Evolutionary conservation across 2,113 vertebrate species (phyloP).

Genomic region (Lota lota): DNA sequence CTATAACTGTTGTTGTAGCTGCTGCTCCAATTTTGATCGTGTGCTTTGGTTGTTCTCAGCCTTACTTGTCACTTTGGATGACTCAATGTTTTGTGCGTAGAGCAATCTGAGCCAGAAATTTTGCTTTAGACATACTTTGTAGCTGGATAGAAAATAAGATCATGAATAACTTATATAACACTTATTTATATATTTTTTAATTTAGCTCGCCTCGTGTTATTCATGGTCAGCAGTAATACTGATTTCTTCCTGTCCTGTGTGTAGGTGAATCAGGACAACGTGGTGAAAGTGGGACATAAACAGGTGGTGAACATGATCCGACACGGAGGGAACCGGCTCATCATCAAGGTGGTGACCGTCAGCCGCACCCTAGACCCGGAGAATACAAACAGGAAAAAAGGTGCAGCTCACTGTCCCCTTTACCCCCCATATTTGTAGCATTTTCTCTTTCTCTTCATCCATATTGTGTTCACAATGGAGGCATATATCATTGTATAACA

Average conservation of each 20-base stretch:
- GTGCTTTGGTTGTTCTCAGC: too few relatives aligned
- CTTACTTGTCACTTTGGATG: too few relatives aligned
- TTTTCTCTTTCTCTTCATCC: slow-evolving; percentile 5
- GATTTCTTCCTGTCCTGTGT: not conserved
- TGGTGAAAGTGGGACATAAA: slow-evolving; percentile 89
- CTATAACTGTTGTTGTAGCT: too few relatives aligned
- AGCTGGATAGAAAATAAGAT: too few relatives aligned
- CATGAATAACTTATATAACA: too few relatives aligned
- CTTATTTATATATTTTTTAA: too few relatives aligned
- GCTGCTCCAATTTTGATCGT: too few relatives aligned
- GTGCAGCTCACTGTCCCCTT: slow-evolving; percentile 52
- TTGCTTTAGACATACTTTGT: too few relatives aligned
- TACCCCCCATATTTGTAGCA: not conserved
- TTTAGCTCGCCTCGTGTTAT: too few relatives aligned
- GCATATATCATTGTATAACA: not conserved
- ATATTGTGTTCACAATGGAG: not conserved
- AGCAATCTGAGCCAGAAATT: too few relatives aligned
- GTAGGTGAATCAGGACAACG: slow-evolving; percentile 89
- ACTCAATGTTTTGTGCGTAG: too few relatives aligned
- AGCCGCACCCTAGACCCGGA: slow-evolving; percentile 87
- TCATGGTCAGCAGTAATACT: too few relatives aligned
- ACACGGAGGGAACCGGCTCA: slow-evolving; percentile 84
- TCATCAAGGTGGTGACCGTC: slow-evolving; percentile 89
- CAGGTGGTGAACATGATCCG: slow-evolving; percentile 92
- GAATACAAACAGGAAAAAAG: slow-evolving; percentile 88